Percentiles rank a stretch among this genome's conserved stretches.
These are phyloP conservation scores for Mormyrops boulengeri DNA, from an alignment of 2,797 vertebrate species.

Conservation along the genomic window DNA sequence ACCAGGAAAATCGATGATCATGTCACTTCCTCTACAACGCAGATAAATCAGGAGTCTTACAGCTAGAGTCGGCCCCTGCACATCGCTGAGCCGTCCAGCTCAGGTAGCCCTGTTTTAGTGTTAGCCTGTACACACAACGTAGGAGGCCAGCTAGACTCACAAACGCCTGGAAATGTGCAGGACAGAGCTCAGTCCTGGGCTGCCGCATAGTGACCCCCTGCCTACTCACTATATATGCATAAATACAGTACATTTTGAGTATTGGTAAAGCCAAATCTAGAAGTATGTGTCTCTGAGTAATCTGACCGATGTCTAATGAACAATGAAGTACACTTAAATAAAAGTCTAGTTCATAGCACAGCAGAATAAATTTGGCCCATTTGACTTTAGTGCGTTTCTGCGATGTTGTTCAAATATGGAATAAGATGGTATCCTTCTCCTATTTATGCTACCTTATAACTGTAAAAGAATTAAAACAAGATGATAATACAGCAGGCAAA, in stretches of 20 bases:
- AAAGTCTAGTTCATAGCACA: neutral
- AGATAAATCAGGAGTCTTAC: neutral
- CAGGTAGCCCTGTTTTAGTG: neutral
- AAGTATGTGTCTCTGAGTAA: constrained; percentile 20
- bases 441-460: neutral
- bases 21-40: neutral
- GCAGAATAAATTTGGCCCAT: neutral
- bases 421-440: neutral
- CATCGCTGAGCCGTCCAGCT: neutral
- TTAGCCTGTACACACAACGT: neutral
- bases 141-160: neutral
- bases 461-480: neutral
- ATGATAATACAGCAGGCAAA: neutral
- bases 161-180: neutral
- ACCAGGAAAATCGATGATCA: neutral
- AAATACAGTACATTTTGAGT: neutral
- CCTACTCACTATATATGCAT: neutral
- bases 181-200: neutral
- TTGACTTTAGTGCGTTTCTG: neutral
- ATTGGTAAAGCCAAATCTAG: constrained; percentile 28
- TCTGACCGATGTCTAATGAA: neutral
- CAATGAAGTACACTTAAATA: neutral
- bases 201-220: neutral
- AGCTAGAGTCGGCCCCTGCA: neutral
- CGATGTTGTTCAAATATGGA: neutral